Percentiles rank a stretch among this genome's conserved stretches.
These are phyloP conservation scores for Leptopilina boulardi DNA, from an alignment of 1,140 invertebrate species.

Conservation along the genomic window DNA sequence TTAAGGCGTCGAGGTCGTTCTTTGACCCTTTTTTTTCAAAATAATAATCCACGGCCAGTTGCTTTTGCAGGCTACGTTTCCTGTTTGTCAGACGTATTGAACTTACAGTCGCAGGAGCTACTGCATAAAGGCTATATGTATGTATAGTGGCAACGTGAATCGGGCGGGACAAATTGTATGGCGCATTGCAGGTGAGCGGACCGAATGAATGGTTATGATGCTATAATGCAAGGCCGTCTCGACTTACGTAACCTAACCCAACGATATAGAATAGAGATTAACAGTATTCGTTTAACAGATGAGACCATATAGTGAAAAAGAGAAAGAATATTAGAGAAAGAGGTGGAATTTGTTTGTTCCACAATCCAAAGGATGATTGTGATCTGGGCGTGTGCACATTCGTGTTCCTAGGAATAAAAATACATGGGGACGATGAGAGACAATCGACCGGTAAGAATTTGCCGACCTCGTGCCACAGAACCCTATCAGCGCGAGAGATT, in stretches of 20 bases:
- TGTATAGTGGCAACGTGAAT: constrained; percentile 2
- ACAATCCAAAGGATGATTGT: constrained; percentile 43
- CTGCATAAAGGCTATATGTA: too few species aligned
- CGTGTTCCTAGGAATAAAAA: neutral
- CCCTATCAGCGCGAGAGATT: constrained; percentile 20
- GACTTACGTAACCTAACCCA: constrained; percentile 67
- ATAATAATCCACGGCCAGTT: constrained; percentile 56
- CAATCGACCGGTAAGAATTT: constrained; percentile 1
- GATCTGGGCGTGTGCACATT: constrained; percentile 38
- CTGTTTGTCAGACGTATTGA: constrained; percentile 39
- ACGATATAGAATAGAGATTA: constrained; percentile 65
- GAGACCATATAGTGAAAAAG: neutral
- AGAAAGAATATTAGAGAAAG: constrained; percentile 36
- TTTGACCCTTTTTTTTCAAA: constrained; percentile 46
- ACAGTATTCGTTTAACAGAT: constrained; percentile 56
- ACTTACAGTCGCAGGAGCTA: neutral
- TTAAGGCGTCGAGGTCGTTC: constrained; percentile 26
- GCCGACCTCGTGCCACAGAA: neutral
- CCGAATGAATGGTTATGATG: constrained; percentile 72
- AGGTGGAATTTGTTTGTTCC: constrained; percentile 39
- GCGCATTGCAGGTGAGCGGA: constrained; percentile 72
- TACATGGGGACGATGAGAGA: neutral
- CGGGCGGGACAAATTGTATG: constrained; percentile 59
- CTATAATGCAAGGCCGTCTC: constrained; percentile 70
- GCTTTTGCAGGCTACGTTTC: constrained; percentile 59